Base-by-base conservation (phyloP, 2,113 vertebrate species). In the Catharus bicknelli region DNA sequence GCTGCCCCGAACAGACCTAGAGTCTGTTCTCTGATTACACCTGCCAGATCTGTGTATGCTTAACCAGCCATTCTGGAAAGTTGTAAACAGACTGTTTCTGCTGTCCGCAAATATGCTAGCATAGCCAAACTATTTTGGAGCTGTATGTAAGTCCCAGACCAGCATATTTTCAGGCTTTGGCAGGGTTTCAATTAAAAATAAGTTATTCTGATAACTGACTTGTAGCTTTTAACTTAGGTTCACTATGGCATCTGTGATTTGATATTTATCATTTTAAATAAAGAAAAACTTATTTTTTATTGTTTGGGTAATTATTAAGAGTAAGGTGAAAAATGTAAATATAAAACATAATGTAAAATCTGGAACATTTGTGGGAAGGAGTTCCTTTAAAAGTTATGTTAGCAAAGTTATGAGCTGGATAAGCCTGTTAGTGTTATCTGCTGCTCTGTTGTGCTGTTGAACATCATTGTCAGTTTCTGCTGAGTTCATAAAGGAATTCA, bases 1-100 rank as follows among this genome's bases (percentile, higher is more conserved):
- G 30, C 36, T 86, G n/a, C 20, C 51, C 42, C 0, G 0, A 36
- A 20, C 11, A 69, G 40, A 48, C 8, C 25, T 13, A 2, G 38
- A 66, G 30, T 48, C 45, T 67, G 30, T 51, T 85, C 45, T 85
- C 27, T 45, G 19, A 23, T 54, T 53, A 32, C 20, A 57, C 22
- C 32, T 90, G 42, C 32, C 34, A 48, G 34, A 6, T 32, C 32
- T 58, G 11, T 32, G 20, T 70, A 18, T 88, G 8, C 51, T 88
- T 70, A 75, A 64, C 25, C 5, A 55, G 18, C 51, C 19, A 7
- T 76, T 79, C 19, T 80, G 30, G 40, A 45, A 74, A 75, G n/a
- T 17, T 9, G 2, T 34, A 34, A 74, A 32, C 16, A 32, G 19
- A 17, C 5, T 42, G 5, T 64, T 90, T 29, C 18, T 67, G 23